Conservation (phyloP, 2,797 vertebrate species). For the Mormyrus hasselquistii region DNA sequence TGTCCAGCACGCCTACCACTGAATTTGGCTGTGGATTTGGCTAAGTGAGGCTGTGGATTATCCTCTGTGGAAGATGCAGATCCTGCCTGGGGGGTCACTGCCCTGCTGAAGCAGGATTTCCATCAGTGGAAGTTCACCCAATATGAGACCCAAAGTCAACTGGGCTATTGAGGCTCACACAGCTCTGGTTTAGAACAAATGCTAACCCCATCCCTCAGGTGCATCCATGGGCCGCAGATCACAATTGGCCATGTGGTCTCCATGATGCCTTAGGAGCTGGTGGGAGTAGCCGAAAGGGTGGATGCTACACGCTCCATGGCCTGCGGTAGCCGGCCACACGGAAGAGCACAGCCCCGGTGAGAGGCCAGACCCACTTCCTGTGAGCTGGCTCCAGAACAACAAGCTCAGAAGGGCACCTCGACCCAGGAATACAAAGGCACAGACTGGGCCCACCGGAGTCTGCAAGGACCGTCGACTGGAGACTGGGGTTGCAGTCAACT, state of each 20-base stretch:
- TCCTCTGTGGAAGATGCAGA: background rate
- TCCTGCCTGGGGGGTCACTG: background rate
- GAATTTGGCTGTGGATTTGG: background rate
- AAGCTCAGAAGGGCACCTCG: background rate
- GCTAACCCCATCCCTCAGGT: background rate
- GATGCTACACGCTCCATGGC: background rate
- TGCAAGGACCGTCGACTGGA: background rate
- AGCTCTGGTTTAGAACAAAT: background rate
- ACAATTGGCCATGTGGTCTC: background rate
- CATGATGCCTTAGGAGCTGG: background rate
- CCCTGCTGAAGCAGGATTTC: background rate
- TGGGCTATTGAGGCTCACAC: background rate
- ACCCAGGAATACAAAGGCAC: background rate
- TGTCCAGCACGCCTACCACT: background rate
- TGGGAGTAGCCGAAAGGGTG: background rate
- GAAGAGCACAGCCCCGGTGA: background rate
- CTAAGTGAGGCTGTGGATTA: background rate
- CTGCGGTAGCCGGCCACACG: background rate
- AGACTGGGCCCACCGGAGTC: background rate
- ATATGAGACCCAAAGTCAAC: background rate
- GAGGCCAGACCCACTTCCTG: background rate
- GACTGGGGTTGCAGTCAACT: background rate
- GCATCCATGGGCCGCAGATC: background rate
- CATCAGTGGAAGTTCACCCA: background rate
- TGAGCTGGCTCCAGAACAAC: background rate